Conservation (phyloP, 2,113 vertebrate species). For the Hoplias malabaricus region DNA sequence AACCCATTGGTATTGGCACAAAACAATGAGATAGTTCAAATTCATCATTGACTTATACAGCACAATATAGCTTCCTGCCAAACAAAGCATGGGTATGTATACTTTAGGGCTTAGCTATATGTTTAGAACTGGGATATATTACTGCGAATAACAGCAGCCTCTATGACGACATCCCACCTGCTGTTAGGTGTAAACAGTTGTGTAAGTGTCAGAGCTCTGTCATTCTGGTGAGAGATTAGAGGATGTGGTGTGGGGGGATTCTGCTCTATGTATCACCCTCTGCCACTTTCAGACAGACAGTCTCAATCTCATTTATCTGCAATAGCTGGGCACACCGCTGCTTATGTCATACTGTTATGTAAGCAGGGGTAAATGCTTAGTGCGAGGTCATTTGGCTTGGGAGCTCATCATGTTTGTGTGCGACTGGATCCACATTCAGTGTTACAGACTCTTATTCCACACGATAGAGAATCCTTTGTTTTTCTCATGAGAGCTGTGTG, state of each 20-base stretch:
- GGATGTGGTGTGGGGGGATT: background rate
- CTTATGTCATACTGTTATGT: slow-evolving; percentile 25
- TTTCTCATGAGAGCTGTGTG: background rate
- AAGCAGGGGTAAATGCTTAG: slow-evolving; percentile 15
- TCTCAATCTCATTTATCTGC: slow-evolving; percentile 8
- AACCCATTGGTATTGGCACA: too few relatives aligned
- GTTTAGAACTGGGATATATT: too few relatives aligned
- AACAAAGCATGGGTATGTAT: too few relatives aligned
- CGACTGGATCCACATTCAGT: background rate
- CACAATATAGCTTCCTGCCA: too few relatives aligned
- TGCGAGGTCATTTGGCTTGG: background rate
- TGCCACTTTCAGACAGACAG: background rate
- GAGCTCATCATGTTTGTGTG: background rate
- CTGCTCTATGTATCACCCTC: background rate
- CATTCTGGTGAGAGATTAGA: slow-evolving; percentile 7
- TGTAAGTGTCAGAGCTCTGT: background rate
- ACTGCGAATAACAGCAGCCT: background rate
- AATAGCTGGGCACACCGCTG: background rate
- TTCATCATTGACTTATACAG: too few relatives aligned
- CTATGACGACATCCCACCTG: background rate
- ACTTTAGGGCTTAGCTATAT: too few relatives aligned
- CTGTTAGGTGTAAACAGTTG: too few relatives aligned
- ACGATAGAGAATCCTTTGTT: background rate
- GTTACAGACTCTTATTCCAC: background rate
- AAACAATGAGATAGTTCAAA: too few relatives aligned